These are phyloP conservation scores for Cydia strobilella DNA, from an alignment of 1,140 invertebrate genomes.

Conservation along the genomic window DNA sequence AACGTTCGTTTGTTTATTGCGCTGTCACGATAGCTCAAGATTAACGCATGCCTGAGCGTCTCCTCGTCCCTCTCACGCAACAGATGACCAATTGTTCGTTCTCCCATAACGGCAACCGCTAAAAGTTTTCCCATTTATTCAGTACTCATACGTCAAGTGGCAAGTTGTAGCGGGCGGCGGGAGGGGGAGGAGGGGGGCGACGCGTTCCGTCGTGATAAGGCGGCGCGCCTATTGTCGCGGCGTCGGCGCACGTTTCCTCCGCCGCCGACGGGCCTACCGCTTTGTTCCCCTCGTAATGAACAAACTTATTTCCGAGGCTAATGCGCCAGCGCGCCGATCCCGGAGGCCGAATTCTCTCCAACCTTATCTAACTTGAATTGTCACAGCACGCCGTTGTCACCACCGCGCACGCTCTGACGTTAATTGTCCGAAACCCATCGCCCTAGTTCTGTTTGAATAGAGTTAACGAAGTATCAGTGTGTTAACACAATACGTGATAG, in stretches of 20 bases:
- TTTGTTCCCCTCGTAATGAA: conserved; percentile 76
- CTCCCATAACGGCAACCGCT: conserved; percentile 64
- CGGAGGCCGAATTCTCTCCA: conserved; percentile 64
- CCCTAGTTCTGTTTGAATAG: conserved; percentile 70
- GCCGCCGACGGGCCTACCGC: conserved; percentile 70
- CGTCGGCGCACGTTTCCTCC: conserved; percentile 77
- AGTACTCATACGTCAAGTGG: conserved; percentile 74
- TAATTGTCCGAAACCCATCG: conserved; percentile 59
- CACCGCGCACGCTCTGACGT: conserved; percentile 47
- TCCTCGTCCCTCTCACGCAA: conserved; percentile 54
- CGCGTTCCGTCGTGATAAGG: conserved; percentile 75
- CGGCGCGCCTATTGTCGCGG: conserved; percentile 68
- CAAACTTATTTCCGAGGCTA: conserved; percentile 76
- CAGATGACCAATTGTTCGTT: conserved; percentile 77
- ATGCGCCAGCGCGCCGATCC: conserved; percentile 56
- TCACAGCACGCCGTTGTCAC: conserved; percentile 45
- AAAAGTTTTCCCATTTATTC: conserved; percentile 80
- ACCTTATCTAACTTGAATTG: conserved; percentile 67
- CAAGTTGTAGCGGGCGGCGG: conserved; percentile 41
- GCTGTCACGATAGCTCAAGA: conserved; percentile 46
- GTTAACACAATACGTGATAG: conserved; percentile 56
- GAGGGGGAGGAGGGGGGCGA: conserved; percentile 42
- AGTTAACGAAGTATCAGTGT: conserved; percentile 57
- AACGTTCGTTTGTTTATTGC: conserved; percentile 29
- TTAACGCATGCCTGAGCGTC: conserved; percentile 58